These are phyloP conservation scores for Chironomus striatipennis DNA, from an alignment of 1,140 invertebrate species.

Conservation along the genomic window DNA sequence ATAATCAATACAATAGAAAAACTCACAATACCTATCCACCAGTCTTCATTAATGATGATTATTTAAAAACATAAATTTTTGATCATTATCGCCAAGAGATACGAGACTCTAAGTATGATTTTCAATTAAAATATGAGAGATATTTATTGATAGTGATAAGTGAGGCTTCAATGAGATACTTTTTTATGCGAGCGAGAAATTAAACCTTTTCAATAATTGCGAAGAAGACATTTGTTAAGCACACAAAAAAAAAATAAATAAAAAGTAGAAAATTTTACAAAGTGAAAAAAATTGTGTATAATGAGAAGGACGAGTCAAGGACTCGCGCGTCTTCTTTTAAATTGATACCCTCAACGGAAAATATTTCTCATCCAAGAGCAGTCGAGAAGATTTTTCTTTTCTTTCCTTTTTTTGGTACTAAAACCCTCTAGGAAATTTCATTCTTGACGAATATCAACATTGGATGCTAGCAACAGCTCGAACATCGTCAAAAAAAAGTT, in stretches of 20 bases:
- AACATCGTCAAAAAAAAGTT: too few relatives aligned
- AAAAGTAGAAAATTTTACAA: too few relatives aligned
- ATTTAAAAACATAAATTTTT: too few relatives aligned
- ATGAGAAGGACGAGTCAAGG: conserved; percentile 18
- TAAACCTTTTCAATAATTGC: conserved; percentile 1
- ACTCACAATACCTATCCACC: too few relatives aligned
- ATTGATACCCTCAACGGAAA: neutral
- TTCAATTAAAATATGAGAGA: conserved; percentile 19
- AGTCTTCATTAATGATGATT: too few relatives aligned
- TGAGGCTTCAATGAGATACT: neutral
- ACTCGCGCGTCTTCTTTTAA: neutral
- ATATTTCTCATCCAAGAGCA: too few relatives aligned
- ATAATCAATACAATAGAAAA: too few relatives aligned
- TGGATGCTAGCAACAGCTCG: too few relatives aligned
- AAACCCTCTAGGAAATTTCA: conserved; percentile 7
- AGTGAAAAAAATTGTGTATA: neutral
- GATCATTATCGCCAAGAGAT: too few relatives aligned
- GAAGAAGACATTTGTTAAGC: neutral
- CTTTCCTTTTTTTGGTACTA: too few relatives aligned
- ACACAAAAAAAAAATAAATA: neutral
- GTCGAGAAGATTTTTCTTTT: too few relatives aligned
- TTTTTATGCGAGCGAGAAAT: neutral
- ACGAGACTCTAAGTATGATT: neutral
- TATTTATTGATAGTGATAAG: conserved; percentile 20
- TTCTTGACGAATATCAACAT: neutral